These are phyloP conservation scores for Eretmochelys imbricata DNA, from an alignment of 2,113 vertebrate genomes.

Conservation along the genomic window DNA sequence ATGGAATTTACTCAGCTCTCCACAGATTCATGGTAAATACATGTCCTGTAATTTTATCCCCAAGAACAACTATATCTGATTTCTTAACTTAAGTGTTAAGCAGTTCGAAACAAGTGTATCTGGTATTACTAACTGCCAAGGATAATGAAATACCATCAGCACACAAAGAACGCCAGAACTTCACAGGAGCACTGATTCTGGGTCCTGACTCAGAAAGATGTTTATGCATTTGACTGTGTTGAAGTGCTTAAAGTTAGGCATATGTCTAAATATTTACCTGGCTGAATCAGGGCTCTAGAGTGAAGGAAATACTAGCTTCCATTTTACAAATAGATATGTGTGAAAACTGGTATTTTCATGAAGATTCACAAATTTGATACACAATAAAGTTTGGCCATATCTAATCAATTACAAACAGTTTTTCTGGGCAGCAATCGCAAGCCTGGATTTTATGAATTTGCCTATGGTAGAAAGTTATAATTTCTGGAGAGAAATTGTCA, in stretches of 20 bases:
- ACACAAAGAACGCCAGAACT: neutral
- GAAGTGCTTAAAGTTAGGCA: neutral
- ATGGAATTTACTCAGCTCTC: rapidly evolving
- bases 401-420: neutral
- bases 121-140: neutral
- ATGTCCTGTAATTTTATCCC: rapidly evolving
- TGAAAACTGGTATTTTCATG: constrained; percentile 23
- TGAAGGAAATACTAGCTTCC: neutral
- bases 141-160: neutral
- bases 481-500: constrained; percentile 31
- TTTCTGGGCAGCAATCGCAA: neutral
- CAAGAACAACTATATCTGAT: neutral
- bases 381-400: neutral
- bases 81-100: neutral
- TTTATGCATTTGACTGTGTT: neutral
- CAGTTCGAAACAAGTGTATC: neutral
- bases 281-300: neutral
- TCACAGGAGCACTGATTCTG: neutral
- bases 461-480: neutral
- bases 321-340: neutral
- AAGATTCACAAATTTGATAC: neutral
- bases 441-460: neutral
- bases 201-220: neutral
- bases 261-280: neutral
- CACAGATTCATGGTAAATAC: rapidly evolving